Evolutionary conservation across 2,113 vertebrate genomes (phyloP).

Genomic region (Hippoglossus stenolepis): DNA sequence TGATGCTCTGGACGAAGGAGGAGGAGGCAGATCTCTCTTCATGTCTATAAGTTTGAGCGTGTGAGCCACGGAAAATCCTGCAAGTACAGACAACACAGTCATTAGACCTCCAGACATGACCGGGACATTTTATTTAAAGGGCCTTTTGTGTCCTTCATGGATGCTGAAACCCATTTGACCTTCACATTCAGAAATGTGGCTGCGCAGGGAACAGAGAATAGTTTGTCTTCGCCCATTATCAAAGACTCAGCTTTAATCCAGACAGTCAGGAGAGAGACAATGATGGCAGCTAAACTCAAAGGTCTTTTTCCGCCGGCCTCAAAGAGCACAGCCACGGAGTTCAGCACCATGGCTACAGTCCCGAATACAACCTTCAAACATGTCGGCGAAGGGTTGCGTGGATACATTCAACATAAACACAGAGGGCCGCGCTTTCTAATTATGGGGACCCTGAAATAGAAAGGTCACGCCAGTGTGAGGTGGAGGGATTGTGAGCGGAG

Average conservation of each 20-base stretch:
- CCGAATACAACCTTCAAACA: slow-evolving; percentile 69
- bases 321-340: slow-evolving; percentile 9
- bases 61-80: slow-evolving; percentile 98
- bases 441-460: slow-evolving; percentile 80
- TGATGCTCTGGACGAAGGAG: slow-evolving; percentile 11
- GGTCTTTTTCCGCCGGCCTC: slow-evolving; percentile 32
- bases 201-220: not conserved
- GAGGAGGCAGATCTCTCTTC: slow-evolving; percentile 12
- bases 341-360: slow-evolving; percentile 56
- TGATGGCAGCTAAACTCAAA: not conserved
- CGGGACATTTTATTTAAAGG: not conserved
- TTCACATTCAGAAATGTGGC: not conserved
- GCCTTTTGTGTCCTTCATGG: not conserved
- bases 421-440: slow-evolving; percentile 69
- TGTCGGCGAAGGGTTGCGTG: slow-evolving; percentile 70
- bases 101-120: not conserved
- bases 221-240: not conserved
- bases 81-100: slow-evolving; percentile 64
- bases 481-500: slow-evolving; percentile 67
- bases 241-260: not conserved
- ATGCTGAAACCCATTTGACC: not conserved
- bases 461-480: slow-evolving; percentile 72
- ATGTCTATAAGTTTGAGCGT: slow-evolving; percentile 87
- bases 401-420: slow-evolving; percentile 81
- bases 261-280: slow-evolving; percentile 11